phyloP scores from a whole-genome alignment of 2,113 vertebrate species.

The Casuarius casuarius region DNA sequence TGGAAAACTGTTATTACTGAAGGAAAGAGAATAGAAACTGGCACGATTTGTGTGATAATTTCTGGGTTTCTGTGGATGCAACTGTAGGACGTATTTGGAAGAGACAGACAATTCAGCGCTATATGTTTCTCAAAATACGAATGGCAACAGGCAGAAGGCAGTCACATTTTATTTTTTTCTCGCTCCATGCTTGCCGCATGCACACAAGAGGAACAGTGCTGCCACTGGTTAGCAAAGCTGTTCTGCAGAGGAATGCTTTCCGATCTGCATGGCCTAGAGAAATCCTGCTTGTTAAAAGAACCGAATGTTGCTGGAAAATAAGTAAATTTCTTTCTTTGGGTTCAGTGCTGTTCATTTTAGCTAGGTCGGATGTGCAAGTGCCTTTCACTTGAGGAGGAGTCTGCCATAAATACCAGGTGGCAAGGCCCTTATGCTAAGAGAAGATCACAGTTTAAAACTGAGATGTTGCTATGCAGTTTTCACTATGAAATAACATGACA shows the following conservation, averaged over 20 bases:
- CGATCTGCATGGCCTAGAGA: neutral
- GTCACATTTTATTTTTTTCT: neutral
- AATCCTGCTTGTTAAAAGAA: neutral
- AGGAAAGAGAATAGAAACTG: neutral
- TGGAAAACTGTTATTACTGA: neutral
- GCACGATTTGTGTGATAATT: neutral
- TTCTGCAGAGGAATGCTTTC: neutral
- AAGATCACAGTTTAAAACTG: neutral
- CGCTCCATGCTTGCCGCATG: neutral
- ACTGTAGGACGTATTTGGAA: neutral
- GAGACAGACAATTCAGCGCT: neutral
- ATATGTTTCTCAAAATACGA: neutral
- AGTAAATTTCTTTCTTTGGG: neutral
- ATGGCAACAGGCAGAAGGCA: neutral
- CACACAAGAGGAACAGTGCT: neutral
- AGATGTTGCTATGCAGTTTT: slow-evolving; percentile 12
- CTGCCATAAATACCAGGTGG: neutral
- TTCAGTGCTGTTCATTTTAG: neutral
- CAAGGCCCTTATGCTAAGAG: neutral
- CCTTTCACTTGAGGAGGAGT: neutral
- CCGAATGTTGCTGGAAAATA: neutral
- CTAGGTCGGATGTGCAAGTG: neutral
- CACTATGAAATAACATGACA: neutral
- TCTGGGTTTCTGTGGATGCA: neutral
- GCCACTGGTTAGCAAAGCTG: neutral